A percentile compares a stretch with the other conserved stretches of the same genome.
Evolutionary conservation across 2,888 invertebrate species (phyloP).

Genomic region (Eulithis testata): DNA sequence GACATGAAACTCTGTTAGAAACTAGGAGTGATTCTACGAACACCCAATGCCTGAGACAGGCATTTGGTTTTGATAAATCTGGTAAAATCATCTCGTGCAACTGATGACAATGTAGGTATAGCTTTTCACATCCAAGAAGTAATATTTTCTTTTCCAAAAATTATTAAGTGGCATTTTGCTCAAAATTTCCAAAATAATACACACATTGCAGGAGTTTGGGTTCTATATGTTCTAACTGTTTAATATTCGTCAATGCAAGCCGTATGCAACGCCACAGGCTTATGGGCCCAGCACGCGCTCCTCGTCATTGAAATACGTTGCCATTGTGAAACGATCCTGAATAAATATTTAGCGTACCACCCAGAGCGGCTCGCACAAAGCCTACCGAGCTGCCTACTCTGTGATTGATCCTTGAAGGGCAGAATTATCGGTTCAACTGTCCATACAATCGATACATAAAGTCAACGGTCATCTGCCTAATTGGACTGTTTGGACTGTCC

Average conservation of each 20-base stretch:
- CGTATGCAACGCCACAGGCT: conserved; percentile 55
- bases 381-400: conserved; percentile 28
- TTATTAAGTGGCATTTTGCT: too few relatives aligned
- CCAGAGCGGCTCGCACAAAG: conserved; percentile 74
- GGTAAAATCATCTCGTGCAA: too few relatives aligned
- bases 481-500: conserved; percentile 36
- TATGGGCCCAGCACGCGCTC: conserved; percentile 50
- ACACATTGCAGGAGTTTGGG: conserved; percentile 11
- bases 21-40: neutral
- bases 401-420: conserved; percentile 79
- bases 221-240: conserved; percentile 6
- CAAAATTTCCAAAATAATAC: too few relatives aligned
- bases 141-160: too few relatives aligned
- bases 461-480: conserved; percentile 38
- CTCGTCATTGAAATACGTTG: conserved; percentile 77
- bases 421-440: conserved; percentile 54
- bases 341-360: conserved; percentile 82
- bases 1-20: conserved; percentile 15
- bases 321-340: conserved; percentile 76
- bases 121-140: too few relatives aligned
- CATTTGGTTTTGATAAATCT: too few relatives aligned
- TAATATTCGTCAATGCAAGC: conserved; percentile 20
- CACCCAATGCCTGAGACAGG: too few relatives aligned
- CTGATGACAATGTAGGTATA: too few relatives aligned
- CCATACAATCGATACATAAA: conserved; percentile 33